Percentiles rank a stretch among this genome's conserved stretches.
Conservation (phyloP, 2,797 vertebrate species). For the Trichosurus vulpecula region DNA sequence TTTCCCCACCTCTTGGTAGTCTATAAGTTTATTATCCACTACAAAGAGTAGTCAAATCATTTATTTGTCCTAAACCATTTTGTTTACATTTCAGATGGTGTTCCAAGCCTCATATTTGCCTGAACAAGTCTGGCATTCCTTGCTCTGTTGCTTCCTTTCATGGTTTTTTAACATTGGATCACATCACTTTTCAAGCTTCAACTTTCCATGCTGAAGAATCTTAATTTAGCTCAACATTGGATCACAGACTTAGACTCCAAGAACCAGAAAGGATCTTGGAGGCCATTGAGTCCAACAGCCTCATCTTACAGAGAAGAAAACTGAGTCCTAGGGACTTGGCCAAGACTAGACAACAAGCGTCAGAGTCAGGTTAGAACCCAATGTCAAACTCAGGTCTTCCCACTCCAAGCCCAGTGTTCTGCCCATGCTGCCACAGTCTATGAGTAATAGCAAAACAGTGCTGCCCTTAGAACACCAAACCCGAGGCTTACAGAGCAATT, state of each 20-base stretch:
- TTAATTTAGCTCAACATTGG: neutral
- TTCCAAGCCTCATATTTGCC: neutral
- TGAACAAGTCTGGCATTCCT: neutral
- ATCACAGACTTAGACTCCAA: neutral
- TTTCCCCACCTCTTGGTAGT: neutral
- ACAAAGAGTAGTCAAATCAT: neutral
- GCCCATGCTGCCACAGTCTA: neutral
- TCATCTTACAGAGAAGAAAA: neutral
- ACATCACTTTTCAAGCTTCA: neutral
- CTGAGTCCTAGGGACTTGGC: neutral
- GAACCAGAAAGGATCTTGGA: neutral
- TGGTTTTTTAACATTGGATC: neutral
- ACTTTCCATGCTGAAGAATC: neutral
- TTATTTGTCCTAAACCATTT: slow-evolving; percentile 28
- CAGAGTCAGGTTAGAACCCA: neutral
- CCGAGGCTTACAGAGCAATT: neutral
- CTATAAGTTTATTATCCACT: neutral
- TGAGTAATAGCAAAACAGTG: neutral
- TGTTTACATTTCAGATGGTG: slow-evolving; percentile 10
- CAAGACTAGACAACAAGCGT: neutral
- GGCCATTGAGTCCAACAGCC: neutral
- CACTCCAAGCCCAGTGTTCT: neutral
- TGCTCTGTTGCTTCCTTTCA: neutral
- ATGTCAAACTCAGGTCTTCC: neutral
- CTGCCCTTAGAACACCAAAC: neutral